Conservation (phyloP, 2,797 vertebrate species). For the Naso thynnoides region DNA sequence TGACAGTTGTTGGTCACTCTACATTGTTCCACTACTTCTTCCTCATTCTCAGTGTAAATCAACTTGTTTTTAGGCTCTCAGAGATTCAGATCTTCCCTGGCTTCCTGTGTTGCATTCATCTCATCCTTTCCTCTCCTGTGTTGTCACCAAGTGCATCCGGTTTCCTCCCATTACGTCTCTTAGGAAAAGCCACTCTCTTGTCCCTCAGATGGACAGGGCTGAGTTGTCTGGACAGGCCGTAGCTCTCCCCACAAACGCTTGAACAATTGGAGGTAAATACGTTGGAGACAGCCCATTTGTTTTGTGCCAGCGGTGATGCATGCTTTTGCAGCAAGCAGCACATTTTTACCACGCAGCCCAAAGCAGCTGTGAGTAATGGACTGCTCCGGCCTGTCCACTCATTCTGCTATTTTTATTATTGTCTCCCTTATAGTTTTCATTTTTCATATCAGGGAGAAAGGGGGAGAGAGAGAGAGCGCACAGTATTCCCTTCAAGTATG, state of each 20-base stretch:
- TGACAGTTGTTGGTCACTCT: neutral
- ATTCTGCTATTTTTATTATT: conserved; percentile 90
- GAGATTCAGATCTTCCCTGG: neutral
- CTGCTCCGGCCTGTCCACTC: conserved; percentile 88
- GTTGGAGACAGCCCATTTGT: conserved; percentile 88
- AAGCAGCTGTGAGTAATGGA: conserved; percentile 89
- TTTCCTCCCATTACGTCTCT: conserved; percentile 42
- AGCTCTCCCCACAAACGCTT: conserved; percentile 83
- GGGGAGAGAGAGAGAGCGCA: conserved; percentile 12
- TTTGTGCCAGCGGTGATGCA: conserved; percentile 87
- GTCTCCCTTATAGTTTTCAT: conserved; percentile 87
- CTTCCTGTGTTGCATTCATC: conserved; percentile 11
- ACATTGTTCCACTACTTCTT: neutral
- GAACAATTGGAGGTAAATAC: conserved; percentile 91
- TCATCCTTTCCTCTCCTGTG: conserved; percentile 9
- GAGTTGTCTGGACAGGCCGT: conserved; percentile 76
- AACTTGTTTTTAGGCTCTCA: neutral
- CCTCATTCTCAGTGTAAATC: neutral
- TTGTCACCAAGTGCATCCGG: conserved; percentile 18
- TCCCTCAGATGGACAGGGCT: conserved; percentile 75
- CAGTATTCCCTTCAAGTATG: conserved; percentile 69
- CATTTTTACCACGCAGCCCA: conserved; percentile 89
- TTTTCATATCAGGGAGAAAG: conserved; percentile 81
- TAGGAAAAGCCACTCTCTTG: conserved; percentile 49
- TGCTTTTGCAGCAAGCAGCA: conserved; percentile 89